Conservation (phyloP, 30 jellyfish, hydroid and myxozoan genomes). For the Aurelia coerulea region DNA sequence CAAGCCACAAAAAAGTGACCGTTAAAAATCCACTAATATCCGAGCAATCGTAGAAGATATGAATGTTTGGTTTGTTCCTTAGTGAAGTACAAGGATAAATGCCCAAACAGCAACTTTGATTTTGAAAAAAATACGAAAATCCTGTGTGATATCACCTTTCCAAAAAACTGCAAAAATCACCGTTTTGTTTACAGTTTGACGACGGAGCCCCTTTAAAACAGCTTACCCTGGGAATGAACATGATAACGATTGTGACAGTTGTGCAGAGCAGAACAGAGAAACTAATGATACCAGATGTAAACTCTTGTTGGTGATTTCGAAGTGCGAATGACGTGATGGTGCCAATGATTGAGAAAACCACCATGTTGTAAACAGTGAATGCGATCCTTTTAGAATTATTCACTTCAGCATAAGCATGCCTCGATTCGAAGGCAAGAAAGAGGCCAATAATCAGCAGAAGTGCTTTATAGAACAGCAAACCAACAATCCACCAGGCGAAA, state of each 20-base stretch:
- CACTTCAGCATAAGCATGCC: conserved; percentile 29
- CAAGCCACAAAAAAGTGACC: too few relatives aligned
- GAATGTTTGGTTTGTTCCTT: too few relatives aligned
- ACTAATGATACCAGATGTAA: conserved; percentile 28
- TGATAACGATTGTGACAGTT: conserved; percentile 15
- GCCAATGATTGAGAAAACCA: conserved; percentile 33
- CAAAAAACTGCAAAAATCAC: too few relatives aligned
- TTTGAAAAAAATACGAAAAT: too few relatives aligned
- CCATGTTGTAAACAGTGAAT: conserved; percentile 41
- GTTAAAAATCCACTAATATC: too few relatives aligned
- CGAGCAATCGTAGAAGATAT: too few relatives aligned
- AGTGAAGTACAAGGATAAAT: too few relatives aligned
- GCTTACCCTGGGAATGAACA: conserved; percentile 41
- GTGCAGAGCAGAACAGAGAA: conserved; percentile 36
- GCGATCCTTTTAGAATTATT: conserved; percentile 17
- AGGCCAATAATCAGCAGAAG: conserved; percentile 25
- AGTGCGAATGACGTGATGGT: conserved; percentile 17
- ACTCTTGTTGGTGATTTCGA: conserved; percentile 21
- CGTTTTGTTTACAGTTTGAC: too few relatives aligned
- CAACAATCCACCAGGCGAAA: conserved; percentile 28
- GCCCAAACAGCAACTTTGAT: too few relatives aligned
- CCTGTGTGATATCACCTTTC: too few relatives aligned
- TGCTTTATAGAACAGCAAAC: conserved; percentile 40
- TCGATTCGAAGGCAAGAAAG: conserved; percentile 43
- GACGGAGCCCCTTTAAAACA: too few relatives aligned